Evolutionary conservation across 1,140 invertebrate species (phyloP), one percentile per base, ranked within the genome.

Genomic region (Apis florea): DNA sequence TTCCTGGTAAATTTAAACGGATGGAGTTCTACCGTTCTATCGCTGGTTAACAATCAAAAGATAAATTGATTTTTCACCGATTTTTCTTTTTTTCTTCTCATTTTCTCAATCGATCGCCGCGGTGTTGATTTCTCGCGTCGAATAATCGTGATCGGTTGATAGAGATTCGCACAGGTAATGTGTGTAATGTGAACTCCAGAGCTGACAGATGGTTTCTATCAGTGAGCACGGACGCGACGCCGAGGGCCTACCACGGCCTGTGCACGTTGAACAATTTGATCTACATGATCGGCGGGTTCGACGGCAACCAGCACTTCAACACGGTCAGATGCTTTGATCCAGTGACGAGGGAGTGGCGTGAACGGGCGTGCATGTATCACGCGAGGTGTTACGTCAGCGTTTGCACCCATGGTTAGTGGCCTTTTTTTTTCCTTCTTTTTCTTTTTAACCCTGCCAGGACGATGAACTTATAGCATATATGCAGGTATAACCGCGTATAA

Each of bases 201-300:
- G 95, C 95, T 19, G 95, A 96, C 83, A 91, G 94, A 63, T 96
- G 95, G 95, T 95, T 96, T 84, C 90, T 96, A 26, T 95, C 94
- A 9, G 94, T 94, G 47, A 94, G 95, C 79, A 95, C 95, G 87
- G 96, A 96, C 85, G 89, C 94, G 0, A 94, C 94, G 1, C 95
- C 95, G 21, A 94, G 96, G 61, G 96, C 97, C 2, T 97, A 97
- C 88, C 96, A 97, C 86, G 96, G 96, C 0, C 91, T 97, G 3
- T 96, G 96, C 77, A 92, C 95, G 1, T 89, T 97, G 6, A 94
- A 96, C 85, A 95, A 95, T 79, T 84, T 95, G 56, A 96, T 97
- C 80, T 97, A 97, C 90, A 95, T 97, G 93, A 95, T 97, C 82
- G 97, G 97, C 9, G 96, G 96, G 4, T 96, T 96, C 85, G 96